Evolutionary conservation across 2,888 invertebrate genomes (phyloP).

Genomic region (Abrostola triplasia): DNA sequence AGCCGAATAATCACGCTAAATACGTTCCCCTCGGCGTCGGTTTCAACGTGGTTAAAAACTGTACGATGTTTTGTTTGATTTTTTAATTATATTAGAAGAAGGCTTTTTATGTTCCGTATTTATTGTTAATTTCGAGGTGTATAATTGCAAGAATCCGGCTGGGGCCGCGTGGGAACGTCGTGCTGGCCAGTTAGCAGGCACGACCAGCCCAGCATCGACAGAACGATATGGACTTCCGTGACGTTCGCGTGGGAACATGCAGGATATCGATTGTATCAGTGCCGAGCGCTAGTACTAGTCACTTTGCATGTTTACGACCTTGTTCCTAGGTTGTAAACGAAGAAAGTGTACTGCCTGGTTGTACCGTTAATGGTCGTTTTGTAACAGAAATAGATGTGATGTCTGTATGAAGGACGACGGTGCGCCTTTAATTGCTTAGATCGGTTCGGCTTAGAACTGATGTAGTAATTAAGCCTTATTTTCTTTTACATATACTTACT

Average conservation of each 20-base stretch:
- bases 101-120: conserved; percentile 16
- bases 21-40: conserved; percentile 15
- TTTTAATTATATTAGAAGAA: conserved; percentile 4
- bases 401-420: conserved; percentile 12
- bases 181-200: conserved; percentile 31
- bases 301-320: conserved; percentile 43
- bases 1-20: conserved; percentile 33
- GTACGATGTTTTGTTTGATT: conserved; percentile 5
- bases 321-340: conserved; percentile 36
- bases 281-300: conserved; percentile 29
- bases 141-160: conserved; percentile 48
- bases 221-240: conserved; percentile 72
- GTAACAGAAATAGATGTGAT: conserved; percentile 11
- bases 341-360: conserved; percentile 35
- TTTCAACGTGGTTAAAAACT: conserved; percentile 8
- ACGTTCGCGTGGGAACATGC: conserved; percentile 68
- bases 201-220: conserved; percentile 52
- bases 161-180: conserved; percentile 53
- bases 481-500: conserved; percentile 1
- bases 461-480: not conserved
- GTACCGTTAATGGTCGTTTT: conserved; percentile 16
- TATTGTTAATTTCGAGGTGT: conserved; percentile 38
- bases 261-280: conserved; percentile 66
- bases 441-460: not conserved
- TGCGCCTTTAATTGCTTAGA: conserved; percentile 3